A percentile compares a stretch with the other conserved stretches of the same genome.
These are phyloP conservation scores for Centropus bengalensis DNA, from an alignment of 2,113 vertebrate genomes.

Conservation along the genomic window DNA sequence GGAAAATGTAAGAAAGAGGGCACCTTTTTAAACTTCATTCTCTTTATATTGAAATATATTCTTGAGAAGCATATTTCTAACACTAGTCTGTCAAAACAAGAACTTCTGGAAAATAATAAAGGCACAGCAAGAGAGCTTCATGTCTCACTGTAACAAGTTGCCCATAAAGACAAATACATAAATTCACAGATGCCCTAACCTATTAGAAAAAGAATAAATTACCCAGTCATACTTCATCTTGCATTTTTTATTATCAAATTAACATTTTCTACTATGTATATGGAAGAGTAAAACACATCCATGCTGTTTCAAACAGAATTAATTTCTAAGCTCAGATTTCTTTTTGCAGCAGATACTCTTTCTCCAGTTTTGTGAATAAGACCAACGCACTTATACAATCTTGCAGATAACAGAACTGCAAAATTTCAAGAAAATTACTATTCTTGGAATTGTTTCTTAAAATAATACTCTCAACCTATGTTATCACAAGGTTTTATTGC, in stretches of 20 bases:
- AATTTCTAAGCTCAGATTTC: not conserved
- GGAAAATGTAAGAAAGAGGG: not conserved
- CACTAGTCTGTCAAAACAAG: not conserved
- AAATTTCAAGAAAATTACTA: not conserved
- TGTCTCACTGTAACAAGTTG: not conserved
- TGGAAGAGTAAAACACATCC: not conserved
- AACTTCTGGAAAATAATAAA: not conserved
- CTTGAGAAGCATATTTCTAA: not conserved
- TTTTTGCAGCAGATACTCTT: not conserved
- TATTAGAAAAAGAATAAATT: not conserved
- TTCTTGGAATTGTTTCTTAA: not conserved
- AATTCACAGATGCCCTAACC: not conserved
- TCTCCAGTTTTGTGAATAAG: not conserved
- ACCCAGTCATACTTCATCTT: not conserved
- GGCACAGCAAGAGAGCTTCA: not conserved
- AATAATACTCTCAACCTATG: not conserved
- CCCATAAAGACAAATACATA: not conserved
- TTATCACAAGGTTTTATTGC: not conserved
- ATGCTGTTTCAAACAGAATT: not conserved
- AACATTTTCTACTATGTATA: not conserved
- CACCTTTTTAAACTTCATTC: not conserved
- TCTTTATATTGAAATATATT: not conserved
- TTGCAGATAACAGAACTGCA: not conserved
- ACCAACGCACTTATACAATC: not conserved
- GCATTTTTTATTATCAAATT: not conserved